Percentiles rank a stretch among this genome's conserved stretches.
Conservation (phyloP, 2,888 invertebrate species). For the Labia minor region DNA sequence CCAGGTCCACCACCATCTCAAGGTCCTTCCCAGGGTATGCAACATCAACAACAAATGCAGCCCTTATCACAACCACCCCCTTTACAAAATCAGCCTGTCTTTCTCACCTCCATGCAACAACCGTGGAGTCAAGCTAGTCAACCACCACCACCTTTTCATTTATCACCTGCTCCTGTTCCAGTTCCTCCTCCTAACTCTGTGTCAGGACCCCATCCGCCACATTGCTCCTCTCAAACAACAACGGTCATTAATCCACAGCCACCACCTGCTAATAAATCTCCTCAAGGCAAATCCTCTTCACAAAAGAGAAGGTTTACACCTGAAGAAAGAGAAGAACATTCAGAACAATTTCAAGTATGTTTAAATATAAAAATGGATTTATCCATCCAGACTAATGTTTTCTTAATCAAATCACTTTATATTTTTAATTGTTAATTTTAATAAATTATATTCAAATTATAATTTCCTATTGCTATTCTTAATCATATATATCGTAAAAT, state of each 20-base stretch:
- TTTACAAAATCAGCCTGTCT: constrained; percentile 14
- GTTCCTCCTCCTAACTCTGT: constrained; percentile 25
- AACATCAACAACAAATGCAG: background rate
- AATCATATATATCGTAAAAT: too few species aligned
- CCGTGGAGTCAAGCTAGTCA: constrained; percentile 15
- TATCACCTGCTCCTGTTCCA: constrained; percentile 31
- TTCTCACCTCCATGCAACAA: constrained; percentile 2
- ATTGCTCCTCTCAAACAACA: background rate
- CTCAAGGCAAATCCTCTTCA: background rate
- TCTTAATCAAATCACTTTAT: too few species aligned
- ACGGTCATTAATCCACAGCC: background rate
- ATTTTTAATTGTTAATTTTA: too few species aligned
- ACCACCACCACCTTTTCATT: constrained; percentile 17
- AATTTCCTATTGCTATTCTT: too few species aligned
- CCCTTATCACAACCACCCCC: constrained; percentile 16
- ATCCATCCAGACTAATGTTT: too few species aligned
- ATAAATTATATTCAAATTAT: too few species aligned
- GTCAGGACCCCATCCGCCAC: background rate
- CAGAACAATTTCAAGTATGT: constrained; percentile 23
- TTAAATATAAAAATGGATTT: too few species aligned
- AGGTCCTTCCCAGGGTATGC: background rate
- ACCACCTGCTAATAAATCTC: background rate
- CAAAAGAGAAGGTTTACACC: constrained; percentile 24
- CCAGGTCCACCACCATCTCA: constrained; percentile 19
- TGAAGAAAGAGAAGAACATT: constrained; percentile 22